Evolutionary conservation across 2,797 vertebrate species (phyloP), one percentile per base, ranked within the genome.

Genomic region (Squalus acanthias): DNA sequence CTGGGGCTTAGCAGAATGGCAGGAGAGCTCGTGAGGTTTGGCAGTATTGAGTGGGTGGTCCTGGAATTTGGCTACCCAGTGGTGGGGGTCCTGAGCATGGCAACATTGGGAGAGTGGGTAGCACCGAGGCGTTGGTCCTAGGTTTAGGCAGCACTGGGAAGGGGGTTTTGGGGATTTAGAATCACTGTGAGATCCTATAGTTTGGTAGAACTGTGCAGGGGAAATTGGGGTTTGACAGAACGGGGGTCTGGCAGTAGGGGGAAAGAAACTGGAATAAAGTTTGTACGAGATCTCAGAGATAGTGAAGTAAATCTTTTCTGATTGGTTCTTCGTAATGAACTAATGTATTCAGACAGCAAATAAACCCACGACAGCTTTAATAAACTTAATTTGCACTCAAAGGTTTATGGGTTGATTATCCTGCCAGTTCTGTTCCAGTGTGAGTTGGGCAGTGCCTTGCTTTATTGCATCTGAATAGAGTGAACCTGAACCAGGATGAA

Each of bases 1-100:
- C 39, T 39, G 3, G 46, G 96, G 97, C 96, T 97, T 97, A 97
- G 97, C 46, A 96, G 97, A 97, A 97, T 96, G 97, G 97, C 96
- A 97, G 96, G 97, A 96, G 97, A 97, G 96, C 96, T 85, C 5
- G 1, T 50, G 46, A 85, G 39, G 39, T 17, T 50, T 85, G 20
- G 46, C 5, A 85, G 17, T 39, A 85, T 85, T 8, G 39, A 8
- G 3, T 85, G 46, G 7, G 5, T 22, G n/a, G 39, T 24, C 20
- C 17, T 85, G 82, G 20, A 24, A 85, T 50, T 50, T 85, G 82
- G 5, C 0, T 50, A 1, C 82, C 39, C 20, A 20, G 1, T 8
- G 17, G 5, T 85, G 79, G 0, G 5, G 82, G 82, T 50, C 20
- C 20, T 46, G 46, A 6, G 46, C 22, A 6, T 50, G 82, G 46